Conservation (phyloP, 37 sponge, comb jelly and placozoan genomes). For the Beroe forskalii region DNA sequence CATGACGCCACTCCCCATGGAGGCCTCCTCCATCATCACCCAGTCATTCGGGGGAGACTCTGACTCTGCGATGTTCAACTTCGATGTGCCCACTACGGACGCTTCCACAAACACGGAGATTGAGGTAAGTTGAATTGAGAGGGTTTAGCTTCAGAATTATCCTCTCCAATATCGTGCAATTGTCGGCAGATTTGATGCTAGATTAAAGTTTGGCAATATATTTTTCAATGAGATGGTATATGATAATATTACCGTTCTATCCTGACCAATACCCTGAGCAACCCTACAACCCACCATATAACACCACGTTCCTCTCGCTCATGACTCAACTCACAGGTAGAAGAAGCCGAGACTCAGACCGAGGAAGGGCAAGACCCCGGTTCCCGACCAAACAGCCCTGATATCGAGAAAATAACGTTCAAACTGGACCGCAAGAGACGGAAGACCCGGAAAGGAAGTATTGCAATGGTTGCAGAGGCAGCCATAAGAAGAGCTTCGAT, state of each 20-base stretch:
- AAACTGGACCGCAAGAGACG: background rate
- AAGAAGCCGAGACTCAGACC: conserved; percentile 8
- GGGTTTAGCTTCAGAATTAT: background rate
- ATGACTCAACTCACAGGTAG: background rate
- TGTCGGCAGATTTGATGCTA: too few relatives aligned
- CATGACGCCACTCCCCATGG: too few relatives aligned
- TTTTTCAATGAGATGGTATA: too few relatives aligned
- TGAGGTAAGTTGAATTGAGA: conserved; percentile 34
- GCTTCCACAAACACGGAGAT: conserved; percentile 45
- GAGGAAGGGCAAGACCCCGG: background rate
- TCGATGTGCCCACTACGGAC: background rate
- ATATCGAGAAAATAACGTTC: background rate
- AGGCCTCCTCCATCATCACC: background rate
- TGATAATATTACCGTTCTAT: too few relatives aligned
- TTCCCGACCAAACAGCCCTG: background rate
- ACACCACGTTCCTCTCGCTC: background rate
- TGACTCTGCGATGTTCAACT: background rate
- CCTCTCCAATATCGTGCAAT: too few relatives aligned
- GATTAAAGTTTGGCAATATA: too few relatives aligned
- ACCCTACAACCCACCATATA: background rate
- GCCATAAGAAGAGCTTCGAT: background rate
- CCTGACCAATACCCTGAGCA: background rate
- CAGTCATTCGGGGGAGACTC: background rate
- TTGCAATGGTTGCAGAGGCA: background rate
- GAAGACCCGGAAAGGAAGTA: background rate